Percentiles rank a stretch among this genome's conserved stretches.
Evolutionary conservation across 1,140 invertebrate species (phyloP).

Genomic region (Ctenoplectra terminalis): DNA sequence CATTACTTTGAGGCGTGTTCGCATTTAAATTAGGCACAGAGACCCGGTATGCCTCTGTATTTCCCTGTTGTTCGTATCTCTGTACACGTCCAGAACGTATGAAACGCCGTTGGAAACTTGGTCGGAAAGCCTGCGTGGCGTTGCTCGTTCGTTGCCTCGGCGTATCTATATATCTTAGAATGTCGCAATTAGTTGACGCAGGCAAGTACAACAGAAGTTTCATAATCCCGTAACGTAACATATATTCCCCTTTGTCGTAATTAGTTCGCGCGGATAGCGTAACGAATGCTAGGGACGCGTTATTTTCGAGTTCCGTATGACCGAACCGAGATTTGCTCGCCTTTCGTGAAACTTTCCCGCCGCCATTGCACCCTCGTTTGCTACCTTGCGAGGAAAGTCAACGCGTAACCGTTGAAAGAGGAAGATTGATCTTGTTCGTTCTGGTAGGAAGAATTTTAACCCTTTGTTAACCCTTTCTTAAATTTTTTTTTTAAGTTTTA

Average conservation of each 20-base stretch:
- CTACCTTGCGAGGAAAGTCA: not conserved
- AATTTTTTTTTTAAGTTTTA: too few species aligned
- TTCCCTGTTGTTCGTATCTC: constrained; percentile 16
- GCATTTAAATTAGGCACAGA: constrained; percentile 36
- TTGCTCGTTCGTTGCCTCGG: constrained; percentile 21
- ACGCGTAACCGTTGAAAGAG: not conserved
- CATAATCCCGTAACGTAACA: constrained; percentile 54
- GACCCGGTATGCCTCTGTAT: constrained; percentile 2
- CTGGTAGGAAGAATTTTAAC: not conserved
- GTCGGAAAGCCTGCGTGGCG: constrained; percentile 4
- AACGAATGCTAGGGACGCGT: constrained; percentile 3
- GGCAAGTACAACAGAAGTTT: constrained; percentile 53
- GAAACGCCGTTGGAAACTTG: constrained; percentile 44
- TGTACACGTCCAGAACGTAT: not conserved
- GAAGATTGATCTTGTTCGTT: too few species aligned
- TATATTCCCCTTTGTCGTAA: constrained; percentile 51
- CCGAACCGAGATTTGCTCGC: constrained; percentile 3
- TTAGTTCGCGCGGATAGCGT: constrained; percentile 42
- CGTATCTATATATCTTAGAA: constrained; percentile 39
- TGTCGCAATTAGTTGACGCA: constrained; percentile 59
- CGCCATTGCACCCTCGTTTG: not conserved
- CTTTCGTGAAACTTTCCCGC: not conserved
- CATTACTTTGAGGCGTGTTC: constrained; percentile 21
- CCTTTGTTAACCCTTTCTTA: too few species aligned
- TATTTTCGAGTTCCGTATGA: constrained; percentile 9